Conservation (phyloP, 2,888 invertebrate species). For the Muscina levida region DNA sequence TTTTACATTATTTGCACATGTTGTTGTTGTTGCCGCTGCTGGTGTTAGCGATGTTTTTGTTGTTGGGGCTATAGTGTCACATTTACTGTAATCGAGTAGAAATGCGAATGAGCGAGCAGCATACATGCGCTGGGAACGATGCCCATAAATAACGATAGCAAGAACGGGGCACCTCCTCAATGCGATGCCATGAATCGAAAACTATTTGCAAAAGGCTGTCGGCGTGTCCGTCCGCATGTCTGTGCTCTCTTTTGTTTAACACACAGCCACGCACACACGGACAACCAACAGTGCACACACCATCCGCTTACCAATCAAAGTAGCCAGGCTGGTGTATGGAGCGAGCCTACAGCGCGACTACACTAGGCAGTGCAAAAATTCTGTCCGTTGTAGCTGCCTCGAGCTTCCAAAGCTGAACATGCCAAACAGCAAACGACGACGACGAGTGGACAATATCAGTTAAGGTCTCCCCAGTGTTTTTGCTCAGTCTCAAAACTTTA, state of each 20-base stretch:
- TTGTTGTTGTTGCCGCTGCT: conserved; percentile 28
- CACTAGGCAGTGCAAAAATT: background rate
- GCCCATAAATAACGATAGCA: conserved; percentile 27
- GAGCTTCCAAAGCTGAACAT: conserved; percentile 37
- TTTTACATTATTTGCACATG: conserved; percentile 7
- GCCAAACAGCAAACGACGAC: conserved; percentile 33
- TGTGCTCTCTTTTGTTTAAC: background rate
- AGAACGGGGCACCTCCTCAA: conserved; percentile 23
- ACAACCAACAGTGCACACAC: background rate
- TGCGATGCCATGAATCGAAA: conserved; percentile 21
- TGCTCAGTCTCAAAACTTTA: conserved; percentile 59
- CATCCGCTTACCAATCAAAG: background rate
- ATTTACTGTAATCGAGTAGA: conserved; percentile 19
- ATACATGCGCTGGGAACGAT: conserved; percentile 22
- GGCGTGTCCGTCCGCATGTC: conserved; percentile 2
- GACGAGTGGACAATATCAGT: conserved; percentile 56
- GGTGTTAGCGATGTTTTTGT: too few relatives aligned
- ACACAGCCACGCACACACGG: background rate
- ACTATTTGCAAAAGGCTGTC: conserved; percentile 45
- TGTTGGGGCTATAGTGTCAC: background rate
- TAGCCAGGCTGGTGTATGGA: conserved; percentile 37
- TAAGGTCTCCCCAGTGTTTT: conserved; percentile 53
- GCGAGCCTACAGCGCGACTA: conserved; percentile 49
- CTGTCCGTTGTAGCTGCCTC: conserved; percentile 46
- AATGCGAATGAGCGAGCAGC: conserved; percentile 4